Percentiles rank a stretch among this genome's conserved stretches.
These are phyloP conservation scores for Eciton burchellii DNA, from an alignment of 1,140 invertebrate genomes.

Conservation along the genomic window DNA sequence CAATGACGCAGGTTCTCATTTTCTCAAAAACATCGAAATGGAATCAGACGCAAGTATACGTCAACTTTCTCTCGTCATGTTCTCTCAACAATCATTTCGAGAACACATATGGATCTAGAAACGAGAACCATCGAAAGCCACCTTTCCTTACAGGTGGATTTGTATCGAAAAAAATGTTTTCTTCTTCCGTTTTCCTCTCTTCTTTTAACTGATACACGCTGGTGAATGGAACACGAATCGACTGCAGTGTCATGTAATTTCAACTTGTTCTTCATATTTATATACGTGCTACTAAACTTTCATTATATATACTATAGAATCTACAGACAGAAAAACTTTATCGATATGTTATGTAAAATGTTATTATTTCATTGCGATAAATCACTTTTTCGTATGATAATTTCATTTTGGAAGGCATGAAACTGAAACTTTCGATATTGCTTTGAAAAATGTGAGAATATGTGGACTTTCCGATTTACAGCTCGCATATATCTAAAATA, in stretches of 20 bases:
- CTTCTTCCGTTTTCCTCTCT: not conserved
- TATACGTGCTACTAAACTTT: slow-evolving; percentile 65
- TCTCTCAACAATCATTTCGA: slow-evolving; percentile 30
- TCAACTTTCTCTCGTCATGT: slow-evolving; percentile 48
- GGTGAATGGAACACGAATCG: slow-evolving; percentile 62
- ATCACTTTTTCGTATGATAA: slow-evolving; percentile 39
- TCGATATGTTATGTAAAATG: slow-evolving; percentile 74
- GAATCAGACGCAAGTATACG: slow-evolving; percentile 42
- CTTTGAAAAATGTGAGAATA: not conserved
- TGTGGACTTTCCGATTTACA: not conserved
- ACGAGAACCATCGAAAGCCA: slow-evolving; percentile 53
- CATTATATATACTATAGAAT: slow-evolving; percentile 62
- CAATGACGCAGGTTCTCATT: slow-evolving; percentile 41
- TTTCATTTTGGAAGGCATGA: slow-evolving; percentile 67
- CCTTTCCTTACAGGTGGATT: slow-evolving; percentile 28
- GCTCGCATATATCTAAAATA: slow-evolving; percentile 2
- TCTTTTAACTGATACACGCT: slow-evolving; percentile 50
- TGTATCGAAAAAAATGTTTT: slow-evolving; percentile 39
- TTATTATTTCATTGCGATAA: slow-evolving; percentile 52
- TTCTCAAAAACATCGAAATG: slow-evolving; percentile 54
- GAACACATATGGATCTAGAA: slow-evolving; percentile 44
- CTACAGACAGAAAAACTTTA: slow-evolving; percentile 61
- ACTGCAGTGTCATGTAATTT: slow-evolving; percentile 43
- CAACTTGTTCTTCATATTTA: slow-evolving; percentile 48
- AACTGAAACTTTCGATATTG: slow-evolving; percentile 61